These are phyloP conservation scores for Alloplasta piceator DNA, from an alignment of 2,888 invertebrate species.

Conservation along the genomic window DNA sequence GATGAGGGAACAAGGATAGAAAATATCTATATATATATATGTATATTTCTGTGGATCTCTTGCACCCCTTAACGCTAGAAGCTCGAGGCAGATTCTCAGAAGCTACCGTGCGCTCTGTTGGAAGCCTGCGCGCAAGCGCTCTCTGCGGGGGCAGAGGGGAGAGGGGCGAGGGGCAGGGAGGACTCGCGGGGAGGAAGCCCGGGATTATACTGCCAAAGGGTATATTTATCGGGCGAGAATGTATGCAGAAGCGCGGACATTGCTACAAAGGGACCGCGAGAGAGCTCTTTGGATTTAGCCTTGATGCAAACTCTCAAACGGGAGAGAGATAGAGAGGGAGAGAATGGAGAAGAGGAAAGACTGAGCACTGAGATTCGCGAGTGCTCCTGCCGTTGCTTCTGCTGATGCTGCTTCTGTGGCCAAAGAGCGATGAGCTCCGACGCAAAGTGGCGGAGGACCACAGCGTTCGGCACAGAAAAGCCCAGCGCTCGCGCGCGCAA, in stretches of 20 bases:
- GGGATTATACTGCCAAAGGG: slow-evolving; percentile 83
- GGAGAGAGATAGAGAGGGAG: slow-evolving; percentile 41
- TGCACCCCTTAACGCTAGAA: slow-evolving; percentile 69
- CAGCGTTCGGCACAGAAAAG: slow-evolving; percentile 56
- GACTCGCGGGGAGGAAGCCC: slow-evolving; percentile 72
- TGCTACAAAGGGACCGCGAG: slow-evolving; percentile 81
- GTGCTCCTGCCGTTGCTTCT: slow-evolving; percentile 31
- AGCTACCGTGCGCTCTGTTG: slow-evolving; percentile 81
- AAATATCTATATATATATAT: slow-evolving; percentile 39
- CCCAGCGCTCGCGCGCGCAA: slow-evolving; percentile 22
- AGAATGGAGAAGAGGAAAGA: slow-evolving; percentile 25
- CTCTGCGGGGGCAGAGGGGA: background rate
- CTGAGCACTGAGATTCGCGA: slow-evolving; percentile 55
- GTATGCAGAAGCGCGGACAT: slow-evolving; percentile 83
- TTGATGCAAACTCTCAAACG: slow-evolving; percentile 77
- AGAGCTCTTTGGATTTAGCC: slow-evolving; percentile 79
- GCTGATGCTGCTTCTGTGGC: slow-evolving; percentile 48
- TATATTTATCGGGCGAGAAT: slow-evolving; percentile 83
- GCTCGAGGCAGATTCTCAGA: slow-evolving; percentile 82
- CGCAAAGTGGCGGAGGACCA: slow-evolving; percentile 48
- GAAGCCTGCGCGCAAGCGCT: slow-evolving; percentile 73
- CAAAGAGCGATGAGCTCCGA: slow-evolving; percentile 58
- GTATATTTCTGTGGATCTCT: slow-evolving; percentile 18
- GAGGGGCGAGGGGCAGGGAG: no score
- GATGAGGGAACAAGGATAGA: slow-evolving; percentile 63